Base-by-base conservation (phyloP, 37 sponge, comb jelly and placozoan genomes). In the Theonella swinhoei region DNA sequence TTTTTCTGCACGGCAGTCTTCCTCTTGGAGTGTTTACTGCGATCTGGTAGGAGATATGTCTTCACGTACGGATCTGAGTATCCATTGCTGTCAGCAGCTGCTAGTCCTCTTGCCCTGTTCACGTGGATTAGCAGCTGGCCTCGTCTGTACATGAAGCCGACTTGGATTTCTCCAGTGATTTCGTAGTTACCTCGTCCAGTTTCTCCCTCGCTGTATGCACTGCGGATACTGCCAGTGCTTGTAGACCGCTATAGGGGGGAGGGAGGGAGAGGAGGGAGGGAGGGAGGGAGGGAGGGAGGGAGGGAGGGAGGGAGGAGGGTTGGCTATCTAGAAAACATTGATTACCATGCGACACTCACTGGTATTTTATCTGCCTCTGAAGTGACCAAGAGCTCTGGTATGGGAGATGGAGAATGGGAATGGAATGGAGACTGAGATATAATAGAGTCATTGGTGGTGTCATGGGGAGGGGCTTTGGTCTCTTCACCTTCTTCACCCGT, bases 41-140 rank as follows among this genome's bases (percentile, higher is more conserved):
- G 70, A 71, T 88, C 88, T 0, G 88, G 88, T 4, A 88, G 83
- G 68, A 88, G 78, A 64, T 88, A 88, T 33, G 83, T 81, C 83
- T 88, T 88, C 47, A 88, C 78, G 72, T 88, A 88, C 43, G 87
- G 87, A 42, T 87, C 61, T 9, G 87, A 87, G 59, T 62, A 62
- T 39, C 69, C 70, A 4, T 42, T 61, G 74, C 83, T 83, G 68
- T 75, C 47, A 1, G 73, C 68, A 40, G 79, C 85, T 23, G 54
- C 54, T 14, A 47, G 54, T 17, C 14, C 54, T 47, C 54, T 7
- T 7, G 54, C 54, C 14, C 54, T 47, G 54, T 47, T 47, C 64
- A 89, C 84, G 78, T 89, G 80, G 41, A 89, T 39, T 42, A 65
- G 63, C 61, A 89, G 85, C 59, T 75, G 68, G 0, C 76, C 76